Base-by-base conservation (phyloP, 2,113 vertebrate genomes). In the Phaethornis superciliosus region DNA sequence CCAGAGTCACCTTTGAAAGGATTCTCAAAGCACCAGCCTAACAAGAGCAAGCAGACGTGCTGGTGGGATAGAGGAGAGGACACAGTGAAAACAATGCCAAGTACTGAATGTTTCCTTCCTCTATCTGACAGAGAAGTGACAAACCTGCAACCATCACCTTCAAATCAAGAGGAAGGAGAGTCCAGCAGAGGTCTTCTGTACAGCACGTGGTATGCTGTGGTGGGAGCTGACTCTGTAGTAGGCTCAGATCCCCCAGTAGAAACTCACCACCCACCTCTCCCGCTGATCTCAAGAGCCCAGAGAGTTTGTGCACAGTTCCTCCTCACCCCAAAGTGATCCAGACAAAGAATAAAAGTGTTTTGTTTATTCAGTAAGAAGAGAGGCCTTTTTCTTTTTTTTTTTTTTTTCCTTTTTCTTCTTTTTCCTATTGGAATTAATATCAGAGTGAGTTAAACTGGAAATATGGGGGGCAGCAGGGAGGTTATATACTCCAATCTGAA, bases 221-320 rank as follows among this genome's bases (percentile, higher is more conserved):
- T 62, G 23, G 23, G 28, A 88, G 9, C 12, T 37, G 46, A 33
- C 16, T 49, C n/a, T 58, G 26, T 4, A 52, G 15, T 58, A 40
- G 33, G 26, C n/a, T 87, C 70, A 70, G 46, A n/a, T 7, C 0
- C 6, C 2, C 3, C 0, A 1, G 6, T 6, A 17, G 4, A 28
- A 60, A 30, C 19, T 78, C 35, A 63, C 13, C n/a, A 51, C 20
- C 9, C 26, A 81, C 10, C 44, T 84, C 62, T 91, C 20, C 10
- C 49, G 37, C 9, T 40, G 35, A 58, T 28, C 12, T 17, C 7
- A 51, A 63, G 26, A 22, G 10, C 67, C 6, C 28, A 60, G 21
- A 23, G 40, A 28, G 15, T 33, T 54, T 71, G 44, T 67, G 30
- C 15, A 22, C 44, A 33, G 8, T 7, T 62, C 46, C 63, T 76